Base-by-base conservation (phyloP, 1,140 invertebrate genomes). In the Cataglyphis hispanica region DNA sequence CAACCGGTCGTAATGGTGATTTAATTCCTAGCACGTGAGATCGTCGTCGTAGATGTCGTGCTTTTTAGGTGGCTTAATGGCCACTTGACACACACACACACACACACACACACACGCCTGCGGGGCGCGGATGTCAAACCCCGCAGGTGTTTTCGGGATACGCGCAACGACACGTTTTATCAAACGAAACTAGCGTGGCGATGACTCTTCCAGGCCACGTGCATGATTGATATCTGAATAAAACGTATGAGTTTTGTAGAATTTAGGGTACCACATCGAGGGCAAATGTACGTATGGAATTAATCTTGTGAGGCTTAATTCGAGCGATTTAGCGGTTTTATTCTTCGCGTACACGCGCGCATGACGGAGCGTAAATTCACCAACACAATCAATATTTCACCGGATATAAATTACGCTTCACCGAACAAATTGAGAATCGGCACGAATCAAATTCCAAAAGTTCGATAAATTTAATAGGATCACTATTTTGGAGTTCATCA, bases 11-110 rank as follows among this genome's bases (percentile, higher is more conserved):
- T 92, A 93, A 94, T 93, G 90, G 86, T 91, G 92, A 93, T 94
- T 93, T 94, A 93, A 94, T 94, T 94, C 91, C 90, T 91, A 87
- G 89, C 88, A 87, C 87, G 88, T 84, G 90, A 94, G 93, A 94
- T 93, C 86, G 89, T 78, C 90, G 92, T 91, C 91, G 86, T 91
- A 88, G 87, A 90, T 91, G 90, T 89, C 89, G 86, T 84, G 86
- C 83, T 89, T 91, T 92, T 89, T 91, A 89, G 86, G 87, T 90
- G 76, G 40, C 92, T 91, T 94, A 94, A 94, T 94, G 91, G 90
- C 85, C 91, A 91, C 91, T 93, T 90, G 91, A 91, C 93, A 92
- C 85, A 93, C 88, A 56, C 83, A 43, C 64, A n/a, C 66, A 7
- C 25, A 13, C 58, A 13, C 60, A 25, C 81, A 50, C 22, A 31